phyloP scores from a whole-genome alignment of 92 coral and sea anemone genomes.

The Phenganax stokvisi region DNA sequence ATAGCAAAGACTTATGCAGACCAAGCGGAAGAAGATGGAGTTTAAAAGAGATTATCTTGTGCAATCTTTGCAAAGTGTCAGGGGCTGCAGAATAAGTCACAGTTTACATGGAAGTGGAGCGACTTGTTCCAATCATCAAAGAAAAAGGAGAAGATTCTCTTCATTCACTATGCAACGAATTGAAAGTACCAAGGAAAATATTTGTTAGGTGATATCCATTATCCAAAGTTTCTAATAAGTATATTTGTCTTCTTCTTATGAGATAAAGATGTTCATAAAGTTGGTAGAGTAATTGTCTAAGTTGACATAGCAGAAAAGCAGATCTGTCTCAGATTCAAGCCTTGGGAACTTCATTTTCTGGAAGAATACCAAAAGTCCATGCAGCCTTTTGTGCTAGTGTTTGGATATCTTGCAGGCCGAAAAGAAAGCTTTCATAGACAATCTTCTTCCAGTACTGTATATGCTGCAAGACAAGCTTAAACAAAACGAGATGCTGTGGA shows the following conservation, averaged over 20 bases:
- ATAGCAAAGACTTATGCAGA: conserved; percentile 21
- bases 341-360: conserved; percentile 21
- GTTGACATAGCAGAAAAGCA: neutral
- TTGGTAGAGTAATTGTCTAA: neutral
- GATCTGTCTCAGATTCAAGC: conserved; percentile 11
- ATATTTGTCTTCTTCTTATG: too few species aligned
- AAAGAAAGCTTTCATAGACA: conserved; percentile 5
- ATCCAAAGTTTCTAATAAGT: neutral
- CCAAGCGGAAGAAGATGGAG: conserved; percentile 21
- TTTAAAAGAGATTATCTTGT: conserved; percentile 13
- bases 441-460: conserved; percentile 25
- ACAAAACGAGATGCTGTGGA: conserved; percentile 13
- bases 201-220: neutral
- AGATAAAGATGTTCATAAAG: too few species aligned
- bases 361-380: conserved; percentile 14
- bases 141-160: conserved; percentile 14
- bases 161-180: conserved; percentile 23
- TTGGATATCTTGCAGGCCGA: conserved; percentile 24
- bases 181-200: conserved; percentile 22
- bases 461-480: conserved; percentile 32
- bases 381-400: conserved; percentile 23
- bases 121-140: conserved; percentile 22
- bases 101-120: conserved; percentile 18
- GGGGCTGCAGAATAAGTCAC: neutral
- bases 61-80: conserved; percentile 10